phyloP scores from a whole-genome alignment of 2,888 invertebrate species.

The Cerceris ruficornis region DNA sequence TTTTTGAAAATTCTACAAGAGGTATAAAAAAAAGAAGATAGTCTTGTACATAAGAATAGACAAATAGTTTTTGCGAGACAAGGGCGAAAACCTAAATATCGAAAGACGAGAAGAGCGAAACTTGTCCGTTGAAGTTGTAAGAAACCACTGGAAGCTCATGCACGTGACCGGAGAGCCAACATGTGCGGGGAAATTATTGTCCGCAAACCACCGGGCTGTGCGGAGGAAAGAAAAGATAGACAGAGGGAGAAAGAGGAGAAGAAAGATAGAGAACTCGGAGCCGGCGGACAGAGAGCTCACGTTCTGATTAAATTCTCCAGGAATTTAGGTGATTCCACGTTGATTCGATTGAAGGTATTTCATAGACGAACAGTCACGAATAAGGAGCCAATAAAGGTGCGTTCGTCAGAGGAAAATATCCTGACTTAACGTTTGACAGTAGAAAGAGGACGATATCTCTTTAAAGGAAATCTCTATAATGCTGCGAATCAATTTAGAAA shows the following conservation, averaged over 20 bases:
- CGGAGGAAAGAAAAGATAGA: constrained; percentile 29
- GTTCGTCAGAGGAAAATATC: constrained; percentile 67
- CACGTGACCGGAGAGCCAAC: constrained; percentile 73
- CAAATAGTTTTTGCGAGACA: constrained; percentile 46
- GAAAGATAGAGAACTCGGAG: constrained; percentile 27
- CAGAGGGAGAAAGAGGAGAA: constrained; percentile 15
- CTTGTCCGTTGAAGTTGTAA: constrained; percentile 68
- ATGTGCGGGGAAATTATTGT: constrained; percentile 70
- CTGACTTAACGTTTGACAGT: constrained; percentile 55
- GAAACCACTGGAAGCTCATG: constrained; percentile 67
- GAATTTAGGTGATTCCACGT: constrained; percentile 75
- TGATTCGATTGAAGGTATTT: constrained; percentile 77
- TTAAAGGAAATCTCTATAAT: constrained; percentile 41
- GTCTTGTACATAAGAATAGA: constrained; percentile 51
- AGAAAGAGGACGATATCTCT: constrained; percentile 40
- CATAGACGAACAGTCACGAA: constrained; percentile 74
- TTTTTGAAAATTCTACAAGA: background rate
- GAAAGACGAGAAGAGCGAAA: constrained; percentile 64
- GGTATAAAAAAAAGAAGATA: constrained; percentile 16
- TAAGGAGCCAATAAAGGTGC: constrained; percentile 74
- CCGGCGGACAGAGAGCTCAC: constrained; percentile 64
- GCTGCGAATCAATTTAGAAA: constrained; percentile 1
- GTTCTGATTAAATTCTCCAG: constrained; percentile 77
- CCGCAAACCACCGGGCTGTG: constrained; percentile 51
- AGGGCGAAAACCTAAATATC: constrained; percentile 61